Conservation (phyloP, 2,888 invertebrate species). For the Choristoneura rosaceana region DNA sequence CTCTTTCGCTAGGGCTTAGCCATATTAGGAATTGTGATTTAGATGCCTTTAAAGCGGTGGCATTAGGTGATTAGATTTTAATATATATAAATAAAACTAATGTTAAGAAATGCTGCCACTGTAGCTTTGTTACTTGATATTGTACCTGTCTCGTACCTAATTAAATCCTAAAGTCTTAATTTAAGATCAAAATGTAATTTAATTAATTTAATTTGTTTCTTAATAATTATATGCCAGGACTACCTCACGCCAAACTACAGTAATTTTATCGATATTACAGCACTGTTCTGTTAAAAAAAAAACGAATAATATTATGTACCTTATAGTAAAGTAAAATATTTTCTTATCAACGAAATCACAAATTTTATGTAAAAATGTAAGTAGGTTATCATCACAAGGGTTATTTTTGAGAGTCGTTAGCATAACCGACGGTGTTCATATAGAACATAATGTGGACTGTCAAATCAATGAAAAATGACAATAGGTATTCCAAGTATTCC, state of each 20-base stretch:
- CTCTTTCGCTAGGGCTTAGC: slow-evolving; percentile 73
- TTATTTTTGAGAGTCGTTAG: too few species aligned
- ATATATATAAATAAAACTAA: slow-evolving; percentile 28
- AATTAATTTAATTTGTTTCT: background rate
- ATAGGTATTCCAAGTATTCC: too few species aligned
- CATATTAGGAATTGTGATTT: slow-evolving; percentile 77
- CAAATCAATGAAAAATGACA: too few species aligned
- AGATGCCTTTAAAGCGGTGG: slow-evolving; percentile 79
- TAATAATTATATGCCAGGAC: slow-evolving; percentile 20
- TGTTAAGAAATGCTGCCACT: slow-evolving; percentile 65
- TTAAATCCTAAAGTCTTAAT: slow-evolving; percentile 5
- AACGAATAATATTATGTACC: background rate
- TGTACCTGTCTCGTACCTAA: slow-evolving; percentile 26
- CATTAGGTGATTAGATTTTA: slow-evolving; percentile 47
- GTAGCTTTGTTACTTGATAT: slow-evolving; percentile 64
- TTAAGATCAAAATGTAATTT: slow-evolving; percentile 8
- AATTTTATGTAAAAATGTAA: background rate
- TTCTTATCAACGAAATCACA: background rate
- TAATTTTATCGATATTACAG: background rate
- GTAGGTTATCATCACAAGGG: background rate
- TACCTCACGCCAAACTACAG: slow-evolving; percentile 13
- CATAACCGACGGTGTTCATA: too few species aligned
- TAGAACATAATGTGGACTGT: too few species aligned
- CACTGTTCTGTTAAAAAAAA: background rate
- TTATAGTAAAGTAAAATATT: background rate